phyloP scores from a whole-genome alignment of 2,888 invertebrate species.

The Sesamia inferens region DNA sequence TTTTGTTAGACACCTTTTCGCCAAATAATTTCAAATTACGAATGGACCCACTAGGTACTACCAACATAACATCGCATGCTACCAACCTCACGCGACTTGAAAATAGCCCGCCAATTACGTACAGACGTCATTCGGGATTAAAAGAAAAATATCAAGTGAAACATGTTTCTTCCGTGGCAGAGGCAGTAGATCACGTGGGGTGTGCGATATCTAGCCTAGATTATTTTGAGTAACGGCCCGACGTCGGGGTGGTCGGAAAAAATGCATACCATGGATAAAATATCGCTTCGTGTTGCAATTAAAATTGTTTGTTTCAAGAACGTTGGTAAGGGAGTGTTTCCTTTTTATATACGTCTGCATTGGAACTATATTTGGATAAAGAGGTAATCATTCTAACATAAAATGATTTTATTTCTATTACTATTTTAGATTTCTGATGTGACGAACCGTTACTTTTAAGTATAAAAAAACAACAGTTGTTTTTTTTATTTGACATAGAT shows the following conservation, averaged over 20 bases:
- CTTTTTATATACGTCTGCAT: slow-evolving; percentile 40
- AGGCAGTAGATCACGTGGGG: slow-evolving; percentile 81
- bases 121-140: slow-evolving; percentile 80
- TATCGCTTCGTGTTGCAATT: slow-evolving; percentile 86
- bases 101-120: slow-evolving; percentile 69
- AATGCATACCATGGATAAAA: slow-evolving; percentile 84
- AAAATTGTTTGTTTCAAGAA: slow-evolving; percentile 77
- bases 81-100: slow-evolving; percentile 73
- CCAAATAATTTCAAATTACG: slow-evolving; percentile 21
- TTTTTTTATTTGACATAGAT: neutral
- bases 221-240: slow-evolving; percentile 87
- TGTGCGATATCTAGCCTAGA: slow-evolving; percentile 86
- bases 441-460: too few relatives aligned
- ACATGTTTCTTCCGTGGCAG: slow-evolving; percentile 80
- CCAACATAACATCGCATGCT: slow-evolving; percentile 62
- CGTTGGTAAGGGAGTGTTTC: slow-evolving; percentile 44
- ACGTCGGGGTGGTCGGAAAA: slow-evolving; percentile 71
- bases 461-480: neutral
- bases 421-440: neutral
- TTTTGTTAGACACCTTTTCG: neutral
- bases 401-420: neutral
- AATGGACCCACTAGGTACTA: slow-evolving; percentile 26
- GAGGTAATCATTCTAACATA: neutral
- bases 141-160: slow-evolving; percentile 74
- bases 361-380: slow-evolving; percentile 14